Evolutionary conservation across 2,797 vertebrate species (phyloP).

Genomic region (Brachyrhaphis roseni): DNA sequence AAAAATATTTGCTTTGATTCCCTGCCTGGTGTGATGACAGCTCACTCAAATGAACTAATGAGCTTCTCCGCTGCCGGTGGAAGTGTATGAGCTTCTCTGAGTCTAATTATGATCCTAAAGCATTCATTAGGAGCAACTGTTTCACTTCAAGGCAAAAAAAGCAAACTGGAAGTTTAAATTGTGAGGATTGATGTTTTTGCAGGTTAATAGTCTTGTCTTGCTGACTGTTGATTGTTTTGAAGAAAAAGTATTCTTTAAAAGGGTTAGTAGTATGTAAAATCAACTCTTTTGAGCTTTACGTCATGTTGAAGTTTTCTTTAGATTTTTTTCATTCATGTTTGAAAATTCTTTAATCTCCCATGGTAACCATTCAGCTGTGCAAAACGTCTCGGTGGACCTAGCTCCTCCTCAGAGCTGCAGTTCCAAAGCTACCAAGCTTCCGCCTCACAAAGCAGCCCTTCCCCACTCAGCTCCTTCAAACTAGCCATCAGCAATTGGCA

Average conservation of each 20-base stretch:
- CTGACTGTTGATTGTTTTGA: neutral
- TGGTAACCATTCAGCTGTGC: no score
- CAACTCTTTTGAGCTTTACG: no score
- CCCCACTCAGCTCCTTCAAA: no score
- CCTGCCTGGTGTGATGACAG: constrained; percentile 33
- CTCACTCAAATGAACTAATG: constrained; percentile 52
- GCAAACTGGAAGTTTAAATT: constrained; percentile 9
- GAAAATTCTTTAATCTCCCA: no score
- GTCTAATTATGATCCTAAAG: constrained; percentile 44
- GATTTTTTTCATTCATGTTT: no score
- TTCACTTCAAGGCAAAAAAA: constrained; percentile 22
- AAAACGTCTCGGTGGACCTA: no score
- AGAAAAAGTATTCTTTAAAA: neutral
- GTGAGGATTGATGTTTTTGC: constrained; percentile 1
- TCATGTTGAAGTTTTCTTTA: no score
- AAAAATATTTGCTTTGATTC: constrained; percentile 45
- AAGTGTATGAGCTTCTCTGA: constrained; percentile 21
- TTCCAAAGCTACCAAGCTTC: no score
- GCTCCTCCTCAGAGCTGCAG: no score
- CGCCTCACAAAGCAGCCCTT: no score
- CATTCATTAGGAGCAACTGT: constrained; percentile 27
- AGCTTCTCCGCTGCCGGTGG: constrained; percentile 43
- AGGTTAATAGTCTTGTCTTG: neutral
- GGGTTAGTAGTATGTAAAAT: no score
- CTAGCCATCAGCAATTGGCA: no score